A percentile compares a stretch with the other conserved stretches of the same genome.
These are phyloP conservation scores for Magallana nippona DNA, from an alignment of 2,888 invertebrate genomes.

Conservation along the genomic window DNA sequence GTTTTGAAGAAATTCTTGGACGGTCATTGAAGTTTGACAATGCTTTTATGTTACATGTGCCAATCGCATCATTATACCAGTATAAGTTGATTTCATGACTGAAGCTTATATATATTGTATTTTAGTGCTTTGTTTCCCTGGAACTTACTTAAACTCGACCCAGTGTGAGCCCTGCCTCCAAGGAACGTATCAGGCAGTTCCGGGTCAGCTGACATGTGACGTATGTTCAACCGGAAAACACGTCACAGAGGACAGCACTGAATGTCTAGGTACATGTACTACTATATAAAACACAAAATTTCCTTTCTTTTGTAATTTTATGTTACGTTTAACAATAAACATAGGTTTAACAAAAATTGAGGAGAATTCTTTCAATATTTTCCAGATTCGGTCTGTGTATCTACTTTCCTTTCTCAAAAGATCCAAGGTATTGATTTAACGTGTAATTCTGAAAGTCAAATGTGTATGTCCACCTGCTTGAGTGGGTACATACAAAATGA, in stretches of 20 bases:
- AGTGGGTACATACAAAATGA: not conserved
- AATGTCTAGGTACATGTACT: not conserved
- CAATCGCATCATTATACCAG: not conserved
- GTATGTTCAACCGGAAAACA: not conserved
- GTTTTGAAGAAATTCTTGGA: too few relatives aligned
- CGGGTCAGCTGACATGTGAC: conserved; percentile 14
- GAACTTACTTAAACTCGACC: not conserved
- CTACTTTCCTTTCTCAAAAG: not conserved
- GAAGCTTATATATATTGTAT: not conserved
- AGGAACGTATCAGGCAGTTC: not conserved
- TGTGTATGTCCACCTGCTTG: not conserved
- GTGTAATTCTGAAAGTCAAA: not conserved
- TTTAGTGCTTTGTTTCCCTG: not conserved
- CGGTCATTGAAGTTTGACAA: too few relatives aligned
- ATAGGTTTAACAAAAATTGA: too few relatives aligned
- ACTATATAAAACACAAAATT: too few relatives aligned
- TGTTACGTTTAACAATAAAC: too few relatives aligned
- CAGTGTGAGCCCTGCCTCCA: not conserved
- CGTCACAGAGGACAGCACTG: not conserved
- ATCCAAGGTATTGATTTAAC: not conserved
- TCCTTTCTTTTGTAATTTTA: too few relatives aligned
- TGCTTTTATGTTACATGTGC: too few relatives aligned
- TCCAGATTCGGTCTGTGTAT: not conserved
- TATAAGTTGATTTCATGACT: not conserved
- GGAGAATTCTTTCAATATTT: not conserved